Percentiles rank a stretch among this genome's conserved stretches.
These are phyloP conservation scores for Spodoptera picta DNA, from an alignment of 2,888 invertebrate genomes.

Conservation along the genomic window DNA sequence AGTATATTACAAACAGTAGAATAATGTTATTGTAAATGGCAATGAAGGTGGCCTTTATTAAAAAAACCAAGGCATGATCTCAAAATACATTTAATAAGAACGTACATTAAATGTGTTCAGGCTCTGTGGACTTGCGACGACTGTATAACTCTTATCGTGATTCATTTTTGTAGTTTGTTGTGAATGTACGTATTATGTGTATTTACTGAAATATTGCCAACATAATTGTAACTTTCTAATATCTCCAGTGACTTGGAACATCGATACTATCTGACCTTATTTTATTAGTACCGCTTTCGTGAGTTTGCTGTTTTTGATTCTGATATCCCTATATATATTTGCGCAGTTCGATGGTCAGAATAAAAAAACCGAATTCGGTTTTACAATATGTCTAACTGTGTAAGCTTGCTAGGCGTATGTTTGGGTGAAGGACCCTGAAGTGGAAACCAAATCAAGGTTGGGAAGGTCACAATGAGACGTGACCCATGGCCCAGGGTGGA, in stretches of 20 bases:
- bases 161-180: slow-evolving; percentile 86
- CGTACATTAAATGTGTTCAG: slow-evolving; percentile 48
- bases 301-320: slow-evolving; percentile 50
- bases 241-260: slow-evolving; percentile 83
- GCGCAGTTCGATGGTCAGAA: slow-evolving; percentile 50
- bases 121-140: slow-evolving; percentile 87
- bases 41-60: slow-evolving; percentile 24
- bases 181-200: slow-evolving; percentile 88
- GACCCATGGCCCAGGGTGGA: slow-evolving; percentile 89
- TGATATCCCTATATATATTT: slow-evolving; percentile 41
- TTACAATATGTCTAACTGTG: slow-evolving; percentile 71
- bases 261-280: slow-evolving; percentile 74
- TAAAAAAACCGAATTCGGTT: slow-evolving; percentile 69
- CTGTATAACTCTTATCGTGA: slow-evolving; percentile 84
- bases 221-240: slow-evolving; percentile 77
- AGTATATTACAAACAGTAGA: slow-evolving; percentile 7
- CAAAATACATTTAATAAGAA: slow-evolving; percentile 35
- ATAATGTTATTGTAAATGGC: slow-evolving; percentile 30
- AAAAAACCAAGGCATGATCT: slow-evolving; percentile 13
- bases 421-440: slow-evolving; percentile 90
- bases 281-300: slow-evolving; percentile 62
- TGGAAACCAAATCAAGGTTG: slow-evolving; percentile 95
- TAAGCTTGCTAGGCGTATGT: slow-evolving; percentile 78
- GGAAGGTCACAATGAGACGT: slow-evolving; percentile 93
- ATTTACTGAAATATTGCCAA: slow-evolving; percentile 81